Evolutionary conservation across 2,797 vertebrate genomes (phyloP).

Genomic region (Parauchenoglanis punctatus): DNA sequence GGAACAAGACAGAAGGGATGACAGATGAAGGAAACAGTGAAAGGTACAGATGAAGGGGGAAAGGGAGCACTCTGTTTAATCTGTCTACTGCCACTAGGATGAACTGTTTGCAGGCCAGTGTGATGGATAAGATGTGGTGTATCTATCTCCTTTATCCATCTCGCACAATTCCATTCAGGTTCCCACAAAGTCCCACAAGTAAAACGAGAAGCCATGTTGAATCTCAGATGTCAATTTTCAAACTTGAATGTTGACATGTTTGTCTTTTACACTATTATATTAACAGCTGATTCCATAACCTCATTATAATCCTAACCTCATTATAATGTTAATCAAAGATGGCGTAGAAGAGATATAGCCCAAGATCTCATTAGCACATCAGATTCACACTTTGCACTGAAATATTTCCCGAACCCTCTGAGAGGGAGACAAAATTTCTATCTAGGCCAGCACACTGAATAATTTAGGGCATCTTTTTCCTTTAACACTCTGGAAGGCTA

Average conservation of each 20-base stretch:
- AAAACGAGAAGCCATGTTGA: not conserved
- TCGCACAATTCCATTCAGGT: not conserved
- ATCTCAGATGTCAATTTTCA: not conserved
- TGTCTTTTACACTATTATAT: not conserved
- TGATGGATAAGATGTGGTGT: conserved; percentile 22
- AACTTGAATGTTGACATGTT: not conserved
- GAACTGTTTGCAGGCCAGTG: conserved; percentile 12
- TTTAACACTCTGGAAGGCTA: conserved; percentile 52
- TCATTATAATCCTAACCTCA: not conserved
- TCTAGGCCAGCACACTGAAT: conserved; percentile 60
- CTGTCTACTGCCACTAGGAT: conserved; percentile 17
- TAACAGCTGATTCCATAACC: not conserved
- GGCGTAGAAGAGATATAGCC: not conserved
- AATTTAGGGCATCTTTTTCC: conserved; percentile 54
- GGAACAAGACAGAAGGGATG: conserved; percentile 19
- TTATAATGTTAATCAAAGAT: conserved; percentile 6
- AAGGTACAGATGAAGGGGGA: conserved; percentile 4
- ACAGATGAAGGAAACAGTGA: conserved; percentile 30
- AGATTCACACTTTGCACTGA: conserved; percentile 43
- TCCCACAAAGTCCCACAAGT: not conserved
- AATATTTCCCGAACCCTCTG: conserved; percentile 42
- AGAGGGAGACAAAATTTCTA: conserved; percentile 49
- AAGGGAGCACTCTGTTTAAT: conserved; percentile 12
- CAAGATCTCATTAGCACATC: conserved; percentile 42
- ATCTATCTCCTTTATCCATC: not conserved